Evolutionary conservation across 1,140 invertebrate genomes (phyloP).

Genomic region (Drosophila saltans): DNA sequence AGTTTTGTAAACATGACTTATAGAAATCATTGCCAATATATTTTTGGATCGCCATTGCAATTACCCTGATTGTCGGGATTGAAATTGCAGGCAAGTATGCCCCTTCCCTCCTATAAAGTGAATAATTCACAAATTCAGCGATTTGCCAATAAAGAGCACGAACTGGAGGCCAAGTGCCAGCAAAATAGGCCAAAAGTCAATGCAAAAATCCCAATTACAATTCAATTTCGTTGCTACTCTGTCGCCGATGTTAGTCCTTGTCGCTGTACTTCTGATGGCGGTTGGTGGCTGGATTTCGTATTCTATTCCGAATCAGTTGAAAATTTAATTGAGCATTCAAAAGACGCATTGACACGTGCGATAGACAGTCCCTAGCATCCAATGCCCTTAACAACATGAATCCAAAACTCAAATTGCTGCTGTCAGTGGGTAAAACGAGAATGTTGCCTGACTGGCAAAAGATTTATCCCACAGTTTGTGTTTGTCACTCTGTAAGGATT

Average conservation of each 20-base stretch:
- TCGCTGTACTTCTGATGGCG: too few species aligned
- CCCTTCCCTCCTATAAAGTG: constrained; percentile 17
- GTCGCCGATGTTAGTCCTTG: too few species aligned
- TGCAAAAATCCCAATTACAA: constrained; percentile 61
- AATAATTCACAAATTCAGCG: constrained; percentile 54
- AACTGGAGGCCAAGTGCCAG: constrained; percentile 19
- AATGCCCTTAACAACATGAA: constrained; percentile 39
- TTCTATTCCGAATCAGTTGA: constrained; percentile 39
- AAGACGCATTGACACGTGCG: constrained; percentile 69
- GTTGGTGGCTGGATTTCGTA: not conserved
- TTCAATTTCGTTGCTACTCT: constrained; percentile 32
- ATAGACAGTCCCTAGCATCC: constrained; percentile 35
- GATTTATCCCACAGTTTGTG: constrained; percentile 75
- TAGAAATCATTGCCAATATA: constrained; percentile 66
- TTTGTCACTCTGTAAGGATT: constrained; percentile 65
- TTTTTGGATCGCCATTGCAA: constrained; percentile 55
- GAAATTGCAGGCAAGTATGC: constrained; percentile 8
- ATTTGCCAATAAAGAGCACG: constrained; percentile 37
- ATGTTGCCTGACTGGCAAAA: constrained; percentile 36
- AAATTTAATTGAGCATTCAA: constrained; percentile 82
- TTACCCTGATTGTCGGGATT: constrained; percentile 3
- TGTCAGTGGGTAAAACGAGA: constrained; percentile 49
- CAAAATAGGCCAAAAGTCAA: constrained; percentile 25
- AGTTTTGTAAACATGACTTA: constrained; percentile 77
- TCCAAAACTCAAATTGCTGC: constrained; percentile 63